Percentiles rank a stretch among this genome's conserved stretches.
Conservation (phyloP, 2,113 vertebrate genomes). For the Ellobius talpinus region DNA sequence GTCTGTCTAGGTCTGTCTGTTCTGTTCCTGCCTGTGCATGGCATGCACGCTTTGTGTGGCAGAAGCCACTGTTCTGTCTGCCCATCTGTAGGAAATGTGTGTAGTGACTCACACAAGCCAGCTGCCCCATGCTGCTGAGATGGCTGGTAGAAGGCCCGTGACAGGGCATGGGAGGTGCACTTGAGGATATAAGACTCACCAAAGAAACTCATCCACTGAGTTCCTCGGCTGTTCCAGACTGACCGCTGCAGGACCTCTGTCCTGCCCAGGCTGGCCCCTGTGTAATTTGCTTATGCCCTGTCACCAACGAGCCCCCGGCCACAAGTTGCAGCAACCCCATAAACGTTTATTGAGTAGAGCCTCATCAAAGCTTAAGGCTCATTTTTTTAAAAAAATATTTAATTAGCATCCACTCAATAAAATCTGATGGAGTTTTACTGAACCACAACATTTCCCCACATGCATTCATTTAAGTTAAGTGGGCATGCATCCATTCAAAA, state of each 20-base stretch:
- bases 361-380: background rate
- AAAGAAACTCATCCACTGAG: background rate
- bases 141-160: background rate
- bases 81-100: background rate
- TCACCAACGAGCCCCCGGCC: background rate
- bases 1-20: background rate
- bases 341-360: background rate
- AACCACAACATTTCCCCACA: background rate
- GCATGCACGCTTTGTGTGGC: fast-evolving
- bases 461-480: background rate
- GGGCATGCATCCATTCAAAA: background rate
- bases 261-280: no score
- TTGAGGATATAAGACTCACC: background rate
- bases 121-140: background rate
- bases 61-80: background rate
- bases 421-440: background rate
- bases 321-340: no score
- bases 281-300: fast-evolving
- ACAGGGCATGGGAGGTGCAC: background rate
- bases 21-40: background rate
- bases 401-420: background rate
- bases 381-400: background rate
- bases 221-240: background rate
- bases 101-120: background rate
- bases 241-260: background rate